Evolutionary conservation across 2,888 invertebrate genomes (phyloP).

Genomic region (Lepidocyrtinus sp.): DNA sequence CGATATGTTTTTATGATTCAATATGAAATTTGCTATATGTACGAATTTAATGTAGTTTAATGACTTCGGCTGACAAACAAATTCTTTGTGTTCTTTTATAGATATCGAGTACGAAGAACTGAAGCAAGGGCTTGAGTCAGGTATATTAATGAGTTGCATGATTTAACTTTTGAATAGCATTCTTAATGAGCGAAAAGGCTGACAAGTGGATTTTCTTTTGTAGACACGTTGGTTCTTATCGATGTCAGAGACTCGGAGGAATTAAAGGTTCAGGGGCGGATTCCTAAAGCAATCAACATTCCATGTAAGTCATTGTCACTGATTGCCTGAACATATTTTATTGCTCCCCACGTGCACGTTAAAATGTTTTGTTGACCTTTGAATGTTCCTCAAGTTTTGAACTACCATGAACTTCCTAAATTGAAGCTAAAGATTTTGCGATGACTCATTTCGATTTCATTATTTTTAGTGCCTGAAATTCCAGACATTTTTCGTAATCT

Average conservation of each 20-base stretch:
- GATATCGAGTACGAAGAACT: conserved; percentile 59
- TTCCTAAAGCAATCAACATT: conserved; percentile 67
- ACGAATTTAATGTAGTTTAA: neutral
- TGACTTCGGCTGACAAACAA: neutral
- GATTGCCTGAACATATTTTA: neutral
- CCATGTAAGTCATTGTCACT: conserved; percentile 67
- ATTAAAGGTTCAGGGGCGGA: conserved; percentile 66
- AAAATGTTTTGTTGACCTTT: too few species aligned
- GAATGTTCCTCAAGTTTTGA: too few species aligned
- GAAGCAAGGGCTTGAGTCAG: conserved; percentile 49
- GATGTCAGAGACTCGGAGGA: conserved; percentile 70
- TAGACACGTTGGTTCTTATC: conserved; percentile 62
- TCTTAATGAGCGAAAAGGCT: neutral
- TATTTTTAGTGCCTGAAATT: conserved; percentile 69
- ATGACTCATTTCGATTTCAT: too few species aligned
- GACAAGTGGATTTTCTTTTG: too few species aligned
- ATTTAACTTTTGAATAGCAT: neutral
- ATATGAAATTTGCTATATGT: neutral
- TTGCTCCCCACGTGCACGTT: too few species aligned
- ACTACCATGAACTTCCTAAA: too few species aligned
- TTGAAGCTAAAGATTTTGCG: too few species aligned
- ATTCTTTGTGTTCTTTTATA: conserved; percentile 16
- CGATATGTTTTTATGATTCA: too few species aligned
- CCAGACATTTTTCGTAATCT: conserved; percentile 65
- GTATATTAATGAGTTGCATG: conserved; percentile 17